Evolutionary conservation across 2,888 invertebrate species (phyloP).

Genomic region (Drosophila anomalata): DNA sequence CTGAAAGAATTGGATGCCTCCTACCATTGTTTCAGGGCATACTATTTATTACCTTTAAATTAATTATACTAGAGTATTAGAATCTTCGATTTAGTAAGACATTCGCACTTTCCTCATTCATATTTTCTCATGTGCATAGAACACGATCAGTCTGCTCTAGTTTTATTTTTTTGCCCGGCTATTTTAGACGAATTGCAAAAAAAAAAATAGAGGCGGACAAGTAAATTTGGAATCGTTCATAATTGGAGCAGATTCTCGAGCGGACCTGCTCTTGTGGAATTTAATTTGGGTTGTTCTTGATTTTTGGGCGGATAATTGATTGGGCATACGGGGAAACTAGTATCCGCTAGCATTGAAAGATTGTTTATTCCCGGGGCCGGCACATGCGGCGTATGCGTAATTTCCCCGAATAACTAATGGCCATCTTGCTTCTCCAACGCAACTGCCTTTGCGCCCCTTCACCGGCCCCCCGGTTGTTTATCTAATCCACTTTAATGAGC

Average conservation of each 20-base stretch:
- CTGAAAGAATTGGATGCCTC: background rate
- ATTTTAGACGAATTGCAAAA: slow-evolving; percentile 58
- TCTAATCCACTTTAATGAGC: slow-evolving; percentile 63
- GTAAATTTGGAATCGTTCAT: slow-evolving; percentile 28
- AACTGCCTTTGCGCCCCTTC: slow-evolving; percentile 13
- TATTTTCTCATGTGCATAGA: slow-evolving; percentile 59
- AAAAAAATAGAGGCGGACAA: slow-evolving; percentile 8
- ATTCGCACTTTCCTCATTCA: slow-evolving; percentile 48
- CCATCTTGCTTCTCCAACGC: slow-evolving; percentile 12
- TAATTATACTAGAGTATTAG: background rate
- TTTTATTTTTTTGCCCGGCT: slow-evolving; percentile 61
- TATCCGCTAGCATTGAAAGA: slow-evolving; percentile 37
- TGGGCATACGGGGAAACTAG: slow-evolving; percentile 19
- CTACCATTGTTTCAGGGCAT: background rate
- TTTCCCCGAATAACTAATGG: slow-evolving; percentile 55
- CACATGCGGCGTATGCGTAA: slow-evolving; percentile 66
- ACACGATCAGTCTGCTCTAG: slow-evolving; percentile 63
- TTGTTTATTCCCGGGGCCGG: slow-evolving; percentile 47
- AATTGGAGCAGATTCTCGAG: slow-evolving; percentile 47
- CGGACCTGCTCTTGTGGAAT: slow-evolving; percentile 57
- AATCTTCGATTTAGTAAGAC: background rate
- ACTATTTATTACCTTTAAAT: background rate
- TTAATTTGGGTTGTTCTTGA: slow-evolving; percentile 44
- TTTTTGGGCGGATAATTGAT: slow-evolving; percentile 43
- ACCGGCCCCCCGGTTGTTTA: slow-evolving; percentile 43